Evolutionary conservation across 92 coral and sea anemone genomes (phyloP), one percentile per base, ranked within the genome.

Genomic region (Zoanthus gigantus): DNA sequence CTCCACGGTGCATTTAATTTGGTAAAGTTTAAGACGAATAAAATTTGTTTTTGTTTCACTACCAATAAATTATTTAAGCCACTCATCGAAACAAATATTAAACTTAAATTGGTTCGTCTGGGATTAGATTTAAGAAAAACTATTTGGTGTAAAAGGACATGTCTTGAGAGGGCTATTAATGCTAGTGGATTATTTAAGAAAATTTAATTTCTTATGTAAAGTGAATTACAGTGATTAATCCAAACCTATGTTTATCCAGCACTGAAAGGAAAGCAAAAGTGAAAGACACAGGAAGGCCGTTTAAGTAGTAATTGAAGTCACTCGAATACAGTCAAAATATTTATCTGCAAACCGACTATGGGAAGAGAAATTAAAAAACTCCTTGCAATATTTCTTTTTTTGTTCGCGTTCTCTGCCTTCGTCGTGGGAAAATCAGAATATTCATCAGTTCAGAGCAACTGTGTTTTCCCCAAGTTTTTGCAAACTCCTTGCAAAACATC

Each of bases 401-500:
- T 44, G 61, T 52, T 32, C 15, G 18, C 75, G 48, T 6, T 56
- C 56, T 13, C 46, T 42, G 18, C 60, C 28, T 28, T 14, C 28
- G 76, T 66, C 30, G 28, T 16, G 47, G 85, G 74, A 48, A 81
- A 54, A 13, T 16, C 30, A 46, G n/a, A 9, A 30, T 65, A 66
- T 28, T 46, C 85, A 66, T 46, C 85, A 66, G 4, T 16, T 65
- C 63, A 66, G 46, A 32, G 18, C 28, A 65, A 65, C 7, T 81
- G 85, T 67, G 45, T 13, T 37, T 81, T 81, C 31, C 85, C 85
- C 15, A 12, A 47, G 47, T 81, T 65, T 66, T 67, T 81, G 9
- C 85, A 81, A 66, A 81, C 85, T 66, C 76, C 85, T 0, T 81
- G 85, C 58, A 11, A 18, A 54, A 46, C 47, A 28, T 81, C 85